phyloP scores from a whole-genome alignment of 1,140 invertebrate genomes.

The Aradophagus sp. region DNA sequence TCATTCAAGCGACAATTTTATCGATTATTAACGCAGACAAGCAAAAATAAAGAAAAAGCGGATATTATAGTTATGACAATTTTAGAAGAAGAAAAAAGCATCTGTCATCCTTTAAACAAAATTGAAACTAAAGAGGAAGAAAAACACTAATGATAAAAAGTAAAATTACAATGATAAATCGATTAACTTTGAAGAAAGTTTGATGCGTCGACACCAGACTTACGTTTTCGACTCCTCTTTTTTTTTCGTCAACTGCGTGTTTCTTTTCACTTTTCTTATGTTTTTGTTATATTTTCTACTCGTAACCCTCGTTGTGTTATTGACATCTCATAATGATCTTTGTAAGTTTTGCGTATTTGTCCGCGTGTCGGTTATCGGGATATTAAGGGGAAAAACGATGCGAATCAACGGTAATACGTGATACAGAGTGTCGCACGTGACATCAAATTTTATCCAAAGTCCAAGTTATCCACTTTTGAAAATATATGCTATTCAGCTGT shows the following conservation, averaged over 20 bases:
- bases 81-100: slow-evolving; percentile 54
- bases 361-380: slow-evolving; percentile 12
- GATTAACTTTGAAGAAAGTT: slow-evolving; percentile 70
- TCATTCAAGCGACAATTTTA: slow-evolving; percentile 46
- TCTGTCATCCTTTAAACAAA: slow-evolving; percentile 48
- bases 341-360: slow-evolving; percentile 15
- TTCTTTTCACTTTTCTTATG: slow-evolving; percentile 2
- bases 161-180: slow-evolving; percentile 50
- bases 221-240: slow-evolving; percentile 2
- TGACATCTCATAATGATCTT: slow-evolving; percentile 13
- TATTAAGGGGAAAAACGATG: slow-evolving; percentile 4
- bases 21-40: slow-evolving; percentile 48
- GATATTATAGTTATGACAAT: slow-evolving; percentile 56
- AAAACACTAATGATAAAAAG: slow-evolving; percentile 48
- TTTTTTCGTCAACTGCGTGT: no score
- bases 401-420: slow-evolving; percentile 17
- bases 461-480: slow-evolving; percentile 67
- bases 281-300: slow-evolving; percentile 13
- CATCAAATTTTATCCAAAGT: slow-evolving; percentile 70
- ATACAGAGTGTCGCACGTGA: slow-evolving; percentile 51
- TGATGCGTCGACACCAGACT: slow-evolving; percentile 58
- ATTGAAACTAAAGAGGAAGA: slow-evolving; percentile 35
- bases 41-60: slow-evolving; percentile 54
- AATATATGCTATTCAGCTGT: slow-evolving; percentile 66
- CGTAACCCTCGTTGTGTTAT: slow-evolving; percentile 17